Conservation (phyloP, 2,888 invertebrate genomes). For the Polyommatus iphigenia region DNA sequence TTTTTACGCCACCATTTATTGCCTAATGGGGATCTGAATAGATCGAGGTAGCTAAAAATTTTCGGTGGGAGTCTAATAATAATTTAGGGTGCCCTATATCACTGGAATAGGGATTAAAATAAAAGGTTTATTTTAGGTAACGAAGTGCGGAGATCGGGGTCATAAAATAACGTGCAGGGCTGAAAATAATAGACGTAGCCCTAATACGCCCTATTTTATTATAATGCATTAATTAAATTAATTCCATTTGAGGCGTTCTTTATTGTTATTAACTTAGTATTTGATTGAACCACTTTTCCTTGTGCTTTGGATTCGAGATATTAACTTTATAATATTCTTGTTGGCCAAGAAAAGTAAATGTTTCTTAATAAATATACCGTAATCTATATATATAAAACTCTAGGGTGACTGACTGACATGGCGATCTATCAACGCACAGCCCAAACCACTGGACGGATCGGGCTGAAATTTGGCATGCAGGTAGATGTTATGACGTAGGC, state of each 20-base stretch:
- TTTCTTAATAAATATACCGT: too few species aligned
- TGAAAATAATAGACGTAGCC: not conserved
- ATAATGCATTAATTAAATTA: constrained; percentile 6
- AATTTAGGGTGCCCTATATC: constrained; percentile 12
- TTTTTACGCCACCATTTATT: not conserved
- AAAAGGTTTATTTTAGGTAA: constrained; percentile 28
- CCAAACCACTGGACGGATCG: too few species aligned
- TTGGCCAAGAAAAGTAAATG: too few species aligned
- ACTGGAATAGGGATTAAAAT: constrained; percentile 1
- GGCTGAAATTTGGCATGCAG: too few species aligned
- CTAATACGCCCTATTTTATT: constrained; percentile 1
- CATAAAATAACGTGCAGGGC: constrained; percentile 9
- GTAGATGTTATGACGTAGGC: too few species aligned
- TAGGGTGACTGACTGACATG: too few species aligned
- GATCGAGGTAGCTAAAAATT: not conserved
- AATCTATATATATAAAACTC: too few species aligned
- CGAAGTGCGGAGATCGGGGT: constrained; percentile 13
- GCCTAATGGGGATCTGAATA: constrained; percentile 8
- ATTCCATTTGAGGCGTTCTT: constrained; percentile 7
- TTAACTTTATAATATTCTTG: not conserved
- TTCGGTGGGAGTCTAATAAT: constrained; percentile 9
- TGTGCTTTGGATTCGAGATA: not conserved
- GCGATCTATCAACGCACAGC: too few species aligned
- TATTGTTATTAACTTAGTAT: not conserved
- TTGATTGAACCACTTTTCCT: not conserved